These are phyloP conservation scores for Onychomys leucogaster DNA, from an alignment of 2,797 vertebrate genomes.

Conservation along the genomic window DNA sequence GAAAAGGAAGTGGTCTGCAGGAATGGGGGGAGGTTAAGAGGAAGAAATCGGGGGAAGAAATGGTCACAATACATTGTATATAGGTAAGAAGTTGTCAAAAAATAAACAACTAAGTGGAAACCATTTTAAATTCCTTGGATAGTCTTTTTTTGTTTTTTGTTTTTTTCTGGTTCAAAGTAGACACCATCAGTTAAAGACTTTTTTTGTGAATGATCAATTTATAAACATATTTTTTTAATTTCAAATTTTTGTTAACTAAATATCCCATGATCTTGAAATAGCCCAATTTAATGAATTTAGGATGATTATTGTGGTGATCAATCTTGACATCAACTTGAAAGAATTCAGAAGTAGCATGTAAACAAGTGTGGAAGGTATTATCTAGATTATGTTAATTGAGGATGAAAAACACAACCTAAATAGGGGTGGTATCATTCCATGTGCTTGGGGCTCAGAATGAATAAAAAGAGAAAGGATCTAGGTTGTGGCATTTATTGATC, in stretches of 20 bases:
- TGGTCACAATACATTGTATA: background rate
- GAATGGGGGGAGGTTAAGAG: background rate
- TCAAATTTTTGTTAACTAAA: background rate
- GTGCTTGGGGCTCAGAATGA: background rate
- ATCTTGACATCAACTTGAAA: background rate
- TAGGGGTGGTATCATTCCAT: background rate
- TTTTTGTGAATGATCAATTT: background rate
- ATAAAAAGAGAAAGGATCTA: background rate
- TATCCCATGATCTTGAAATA: background rate
- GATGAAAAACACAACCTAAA: background rate
- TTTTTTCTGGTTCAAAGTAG: background rate
- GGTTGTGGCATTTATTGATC: background rate
- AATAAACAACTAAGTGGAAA: background rate
- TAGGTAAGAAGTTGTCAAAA: background rate
- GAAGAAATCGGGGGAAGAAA: background rate
- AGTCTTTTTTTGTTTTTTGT: background rate
- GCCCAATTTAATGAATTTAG: background rate
- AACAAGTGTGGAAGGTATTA: background rate
- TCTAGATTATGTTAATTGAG: background rate
- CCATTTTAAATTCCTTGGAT: background rate
- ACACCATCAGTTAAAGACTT: background rate
- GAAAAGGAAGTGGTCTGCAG: background rate
- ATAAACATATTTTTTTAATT: constrained; percentile 2
- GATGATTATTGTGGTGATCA: background rate
- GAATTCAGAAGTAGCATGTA: background rate